phyloP scores from a whole-genome alignment of 23 tunicate species.

The Trididemnum nubilum region DNA sequence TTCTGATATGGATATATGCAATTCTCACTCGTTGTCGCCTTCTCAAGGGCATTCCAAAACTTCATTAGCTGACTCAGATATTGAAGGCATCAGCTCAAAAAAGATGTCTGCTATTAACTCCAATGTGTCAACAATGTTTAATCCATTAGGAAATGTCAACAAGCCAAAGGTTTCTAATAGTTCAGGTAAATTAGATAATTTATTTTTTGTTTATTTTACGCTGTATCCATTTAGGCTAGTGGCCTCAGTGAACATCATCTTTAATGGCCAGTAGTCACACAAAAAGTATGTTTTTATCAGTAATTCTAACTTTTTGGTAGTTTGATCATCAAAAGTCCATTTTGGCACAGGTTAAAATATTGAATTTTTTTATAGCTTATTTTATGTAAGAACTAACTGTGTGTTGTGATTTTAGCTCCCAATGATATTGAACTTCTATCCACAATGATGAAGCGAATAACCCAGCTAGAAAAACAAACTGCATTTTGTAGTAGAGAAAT shows the following conservation, averaged over 20 bases:
- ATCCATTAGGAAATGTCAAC: constrained; percentile 39
- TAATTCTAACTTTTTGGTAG: too few relatives aligned
- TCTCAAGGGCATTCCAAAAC: not conserved
- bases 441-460: constrained; percentile 81
- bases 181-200: not conserved
- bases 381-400: too few relatives aligned
- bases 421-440: constrained; percentile 71
- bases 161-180: not conserved
- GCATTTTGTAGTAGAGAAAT: constrained; percentile 62
- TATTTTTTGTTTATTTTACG: not conserved
- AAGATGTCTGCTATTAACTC: constrained; percentile 23
- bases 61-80: constrained; percentile 20
- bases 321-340: too few relatives aligned
- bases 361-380: too few relatives aligned
- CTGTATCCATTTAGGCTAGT: too few relatives aligned
- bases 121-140: constrained; percentile 6
- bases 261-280: too few relatives aligned
- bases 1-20: too few relatives aligned
- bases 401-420: constrained; percentile 22
- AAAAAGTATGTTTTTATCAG: too few relatives aligned
- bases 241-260: too few relatives aligned
- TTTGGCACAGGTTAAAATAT: too few relatives aligned
- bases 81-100: constrained; percentile 28
- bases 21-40: not conserved
- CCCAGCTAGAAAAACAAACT: constrained; percentile 68